These are phyloP conservation scores for Ceraclea dissimilis DNA, from an alignment of 2,888 invertebrate genomes.

Conservation along the genomic window DNA sequence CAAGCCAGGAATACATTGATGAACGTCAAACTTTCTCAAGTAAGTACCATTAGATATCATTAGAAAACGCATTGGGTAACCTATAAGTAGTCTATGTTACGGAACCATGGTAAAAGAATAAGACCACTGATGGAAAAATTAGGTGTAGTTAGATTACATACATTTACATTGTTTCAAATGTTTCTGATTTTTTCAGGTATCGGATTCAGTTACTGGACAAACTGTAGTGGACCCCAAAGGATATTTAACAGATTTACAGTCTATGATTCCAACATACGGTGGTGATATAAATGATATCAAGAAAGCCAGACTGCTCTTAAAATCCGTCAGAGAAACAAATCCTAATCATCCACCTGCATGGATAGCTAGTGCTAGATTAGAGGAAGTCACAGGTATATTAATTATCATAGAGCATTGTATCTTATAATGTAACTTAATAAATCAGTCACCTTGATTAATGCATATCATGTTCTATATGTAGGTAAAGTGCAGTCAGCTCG, in stretches of 20 bases:
- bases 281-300: slow-evolving; percentile 98
- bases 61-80: too few relatives aligned
- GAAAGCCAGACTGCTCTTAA: slow-evolving; percentile 88
- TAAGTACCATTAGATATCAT: slow-evolving; percentile 23
- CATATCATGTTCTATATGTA: slow-evolving; percentile 26
- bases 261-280: slow-evolving; percentile 98
- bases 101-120: too few relatives aligned
- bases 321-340: slow-evolving; percentile 95
- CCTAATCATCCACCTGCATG: slow-evolving; percentile 99
- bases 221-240: slow-evolving; percentile 99
- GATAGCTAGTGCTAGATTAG: slow-evolving; percentile 97
- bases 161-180: too few relatives aligned
- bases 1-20: slow-evolving; percentile 98
- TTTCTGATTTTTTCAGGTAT: slow-evolving; percentile 56
- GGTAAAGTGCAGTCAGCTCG: slow-evolving; percentile 88
- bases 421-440: too few relatives aligned
- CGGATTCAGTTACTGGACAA: slow-evolving; percentile 98
- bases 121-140: too few relatives aligned
- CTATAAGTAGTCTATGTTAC: slow-evolving; percentile 8
- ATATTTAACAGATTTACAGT: slow-evolving; percentile 97
- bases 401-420: neutral
- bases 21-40: slow-evolving; percentile 95
- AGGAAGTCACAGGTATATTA: slow-evolving; percentile 84
- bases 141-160: too few relatives aligned
- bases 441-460: too few relatives aligned